phyloP scores from a whole-genome alignment of 2,888 invertebrate genomes.

The Melangyna quadrimaculata region DNA sequence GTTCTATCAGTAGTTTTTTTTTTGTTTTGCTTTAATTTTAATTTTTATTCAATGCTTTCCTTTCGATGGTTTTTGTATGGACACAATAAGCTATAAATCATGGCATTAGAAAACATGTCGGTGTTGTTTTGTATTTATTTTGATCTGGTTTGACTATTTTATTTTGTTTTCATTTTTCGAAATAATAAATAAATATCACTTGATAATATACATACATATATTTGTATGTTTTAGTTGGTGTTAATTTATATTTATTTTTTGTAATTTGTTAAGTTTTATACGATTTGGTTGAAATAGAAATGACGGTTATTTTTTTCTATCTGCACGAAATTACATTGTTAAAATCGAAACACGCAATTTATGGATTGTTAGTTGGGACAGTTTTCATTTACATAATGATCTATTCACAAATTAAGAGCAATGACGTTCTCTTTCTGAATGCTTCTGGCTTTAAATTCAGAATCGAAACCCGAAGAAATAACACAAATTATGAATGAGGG shows the following conservation, averaged over 20 bases:
- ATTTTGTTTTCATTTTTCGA: conserved; percentile 6
- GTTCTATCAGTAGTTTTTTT: conserved; percentile 12
- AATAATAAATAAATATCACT: conserved; percentile 66
- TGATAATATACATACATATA: too few species aligned
- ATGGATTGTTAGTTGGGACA: too few species aligned
- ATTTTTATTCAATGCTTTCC: conserved; percentile 14
- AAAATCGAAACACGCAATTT: too few species aligned
- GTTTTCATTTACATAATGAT: too few species aligned
- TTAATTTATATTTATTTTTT: conserved; percentile 8
- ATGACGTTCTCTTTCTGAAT: too few species aligned
- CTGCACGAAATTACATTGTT: too few species aligned
- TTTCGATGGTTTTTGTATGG: conserved; percentile 48
- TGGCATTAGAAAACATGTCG: conserved; percentile 48
- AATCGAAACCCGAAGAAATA: too few species aligned
- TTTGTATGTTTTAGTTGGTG: conserved; percentile 37
- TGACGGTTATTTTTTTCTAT: background rate
- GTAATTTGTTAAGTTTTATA: background rate
- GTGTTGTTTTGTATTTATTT: background rate
- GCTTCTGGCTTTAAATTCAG: too few species aligned
- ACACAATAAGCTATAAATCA: conserved; percentile 33
- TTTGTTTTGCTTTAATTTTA: background rate
- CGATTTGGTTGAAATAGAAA: background rate
- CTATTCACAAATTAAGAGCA: too few species aligned
- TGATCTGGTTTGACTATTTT: conserved; percentile 5
- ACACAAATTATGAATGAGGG: too few species aligned